Base-by-base conservation (phyloP, 2,113 vertebrate species). In the Lates calcarifer region DNA sequence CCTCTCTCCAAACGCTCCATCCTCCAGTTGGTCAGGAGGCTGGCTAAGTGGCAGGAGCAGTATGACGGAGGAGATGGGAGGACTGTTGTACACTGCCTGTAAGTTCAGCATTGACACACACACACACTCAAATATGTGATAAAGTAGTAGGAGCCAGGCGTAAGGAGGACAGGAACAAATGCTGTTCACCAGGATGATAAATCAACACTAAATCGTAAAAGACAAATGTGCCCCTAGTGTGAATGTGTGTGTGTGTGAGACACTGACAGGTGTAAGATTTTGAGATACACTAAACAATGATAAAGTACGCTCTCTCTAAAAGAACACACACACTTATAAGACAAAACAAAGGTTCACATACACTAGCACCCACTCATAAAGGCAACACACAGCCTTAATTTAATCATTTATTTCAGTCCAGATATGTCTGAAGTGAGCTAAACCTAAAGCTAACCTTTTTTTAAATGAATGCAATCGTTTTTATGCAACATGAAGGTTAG, bases 1-100 rank as follows among this genome's bases (percentile, higher is more conserved):
- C 97, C 98, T 0, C 96, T 98, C 56, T 99, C 98, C 37, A 99
- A 99, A 56, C 97, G 97, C 81, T 99, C 98, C 24, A 95, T 99
- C 82, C 95, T 99, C 53, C 98, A 99, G 92, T 93, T 98, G 93
- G 97, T 98, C 47, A 84, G 97, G 55, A 92, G 97, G 81, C 82
- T 99, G 93, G 97, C 98, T 76, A 98, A 98, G 92, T 99, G 98
- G 98, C 98, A 99, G 92, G 97, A 99, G 74, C 97, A 99, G 92
- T 99, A 98, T 0, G 98, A 98, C 0, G 97, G 97, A 33, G 95
- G 97, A 13, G 98, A 99, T 1, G 97, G 98, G 1, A 95, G 98
- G 58, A 98, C 97, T 0, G 98, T 99, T 67, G 98, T 99, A 3
- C 98, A 99, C 93, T 99, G 98, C 94, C 95, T 99, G 98, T 99